These are phyloP conservation scores for Drosophila pegasa DNA, from an alignment of 2,888 invertebrate species.

Conservation along the genomic window DNA sequence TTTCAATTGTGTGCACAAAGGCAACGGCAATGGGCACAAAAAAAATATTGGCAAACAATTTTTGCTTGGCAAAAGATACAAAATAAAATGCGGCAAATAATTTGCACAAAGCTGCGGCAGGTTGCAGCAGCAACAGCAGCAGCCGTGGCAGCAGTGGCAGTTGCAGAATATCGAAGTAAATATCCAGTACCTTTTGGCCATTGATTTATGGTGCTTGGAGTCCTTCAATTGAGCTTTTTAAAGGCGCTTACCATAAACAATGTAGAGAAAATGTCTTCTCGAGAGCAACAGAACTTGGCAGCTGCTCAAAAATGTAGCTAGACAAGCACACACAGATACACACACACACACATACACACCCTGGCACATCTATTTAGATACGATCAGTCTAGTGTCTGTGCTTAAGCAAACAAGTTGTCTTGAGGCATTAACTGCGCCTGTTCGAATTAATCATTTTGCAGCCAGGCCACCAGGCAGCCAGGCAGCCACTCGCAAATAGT, in stretches of 20 bases:
- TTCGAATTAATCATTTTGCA: constrained; percentile 50
- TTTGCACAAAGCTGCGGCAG: constrained; percentile 82
- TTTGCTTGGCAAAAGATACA: constrained; percentile 66
- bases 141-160: constrained; percentile 6
- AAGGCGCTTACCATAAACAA: constrained; percentile 15
- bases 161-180: constrained; percentile 71
- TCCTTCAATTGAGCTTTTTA: constrained; percentile 53
- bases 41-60: constrained; percentile 81
- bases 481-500: constrained; percentile 56
- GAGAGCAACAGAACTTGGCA: constrained; percentile 38
- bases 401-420: constrained; percentile 51
- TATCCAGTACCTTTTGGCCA: constrained; percentile 50
- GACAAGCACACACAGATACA: background rate
- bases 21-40: constrained; percentile 38
- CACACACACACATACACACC: background rate
- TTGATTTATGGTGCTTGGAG: constrained; percentile 77
- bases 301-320: constrained; percentile 25
- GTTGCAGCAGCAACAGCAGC: constrained; percentile 40
- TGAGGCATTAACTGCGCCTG: constrained; percentile 35
- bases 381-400: constrained; percentile 41
- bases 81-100: constrained; percentile 75
- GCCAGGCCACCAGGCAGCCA: background rate
- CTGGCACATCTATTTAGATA: constrained; percentile 37
- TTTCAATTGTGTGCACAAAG: constrained; percentile 68
- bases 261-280: background rate